Base-by-base conservation (phyloP, 1,140 invertebrate species). In the Ceratina japonica region DNA sequence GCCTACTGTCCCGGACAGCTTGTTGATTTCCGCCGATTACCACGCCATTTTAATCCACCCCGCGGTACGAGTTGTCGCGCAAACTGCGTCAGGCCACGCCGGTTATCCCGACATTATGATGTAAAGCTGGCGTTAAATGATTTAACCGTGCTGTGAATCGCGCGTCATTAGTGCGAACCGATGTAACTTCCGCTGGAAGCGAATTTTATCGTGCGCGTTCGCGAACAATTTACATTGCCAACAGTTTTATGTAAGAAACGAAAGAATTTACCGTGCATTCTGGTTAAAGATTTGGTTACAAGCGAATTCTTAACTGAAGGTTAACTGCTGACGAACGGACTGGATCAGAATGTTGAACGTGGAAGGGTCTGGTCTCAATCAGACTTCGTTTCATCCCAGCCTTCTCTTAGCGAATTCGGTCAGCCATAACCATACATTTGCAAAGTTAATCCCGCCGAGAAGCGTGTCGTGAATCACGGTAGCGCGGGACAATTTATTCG, bases 31-130 rank as follows among this genome's bases (percentile, higher is more conserved):
- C 71, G 51, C 44, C 70, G 44, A 54, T 75, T 63, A 16, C 16
- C 76, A 66, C 68, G 73, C 22, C 70, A 66, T 72, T 85, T 84
- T 85, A 84, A 85, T 84, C 71, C 80, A n/a, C 44, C 27, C 27
- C 27, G 27, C 27, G 27, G 27, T 31, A 31, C 27, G 69, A 5
- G 69, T 68, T 78, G 51, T 75, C 49, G 54, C 20, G 63, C 77
- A 13, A 56, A 84, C 82, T 70, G 18, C 49, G 59, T 63, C 24
- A 31, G 27, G 27, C 27, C 27, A 31, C 27, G 61, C 56, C 51
- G 15, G 56, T 62, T 56, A 27, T 31, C 13, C 31, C 56, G 22
- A 24, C 74, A 44, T 70, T 77, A 76, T 37, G 49, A 76, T 75
- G 51, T 75, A 80, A 75, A 80, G 75, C 22, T 44, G 52, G 13